Percentiles rank a stretch among this genome's conserved stretches.
These are phyloP conservation scores for Leptopilina boulardi DNA, from an alignment of 1,140 invertebrate genomes.

Conservation along the genomic window DNA sequence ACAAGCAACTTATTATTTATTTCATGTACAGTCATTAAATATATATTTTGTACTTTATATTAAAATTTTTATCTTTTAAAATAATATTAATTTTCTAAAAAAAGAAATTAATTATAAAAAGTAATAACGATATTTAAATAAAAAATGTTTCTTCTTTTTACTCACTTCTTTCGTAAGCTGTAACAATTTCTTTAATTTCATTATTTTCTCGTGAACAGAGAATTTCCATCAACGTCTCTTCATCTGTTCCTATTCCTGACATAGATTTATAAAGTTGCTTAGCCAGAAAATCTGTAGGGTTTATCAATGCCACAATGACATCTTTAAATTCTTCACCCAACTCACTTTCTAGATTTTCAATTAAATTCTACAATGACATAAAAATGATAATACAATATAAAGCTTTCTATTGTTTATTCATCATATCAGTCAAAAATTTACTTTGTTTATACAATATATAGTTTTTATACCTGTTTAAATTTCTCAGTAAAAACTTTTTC, in stretches of 20 bases:
- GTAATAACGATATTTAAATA: no score
- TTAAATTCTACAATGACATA: constrained; percentile 86
- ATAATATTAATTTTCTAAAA: no score
- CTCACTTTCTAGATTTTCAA: constrained; percentile 92
- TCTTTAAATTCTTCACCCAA: constrained; percentile 93
- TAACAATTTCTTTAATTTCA: constrained; percentile 89
- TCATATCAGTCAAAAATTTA: no score
- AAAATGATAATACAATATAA: background rate
- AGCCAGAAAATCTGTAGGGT: constrained; percentile 91
- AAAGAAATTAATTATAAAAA: no score
- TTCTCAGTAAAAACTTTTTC: constrained; percentile 94
- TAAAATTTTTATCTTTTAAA: no score
- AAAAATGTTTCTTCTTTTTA: constrained; percentile 46
- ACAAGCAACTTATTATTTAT: no score
- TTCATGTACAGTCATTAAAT: no score
- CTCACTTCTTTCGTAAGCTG: constrained; percentile 90
- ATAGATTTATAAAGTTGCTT: constrained; percentile 92
- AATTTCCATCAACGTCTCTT: constrained; percentile 93
- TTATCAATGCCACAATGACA: constrained; percentile 88
- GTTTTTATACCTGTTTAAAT: constrained; percentile 84
- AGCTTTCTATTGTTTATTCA: no score
- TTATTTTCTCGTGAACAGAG: constrained; percentile 92
- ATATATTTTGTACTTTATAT: no score
- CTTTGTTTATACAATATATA: no score
- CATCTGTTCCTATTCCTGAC: constrained; percentile 89